Evolutionary conservation across 2,888 invertebrate genomes (phyloP).

Genomic region (Orchesellides sinensis): DNA sequence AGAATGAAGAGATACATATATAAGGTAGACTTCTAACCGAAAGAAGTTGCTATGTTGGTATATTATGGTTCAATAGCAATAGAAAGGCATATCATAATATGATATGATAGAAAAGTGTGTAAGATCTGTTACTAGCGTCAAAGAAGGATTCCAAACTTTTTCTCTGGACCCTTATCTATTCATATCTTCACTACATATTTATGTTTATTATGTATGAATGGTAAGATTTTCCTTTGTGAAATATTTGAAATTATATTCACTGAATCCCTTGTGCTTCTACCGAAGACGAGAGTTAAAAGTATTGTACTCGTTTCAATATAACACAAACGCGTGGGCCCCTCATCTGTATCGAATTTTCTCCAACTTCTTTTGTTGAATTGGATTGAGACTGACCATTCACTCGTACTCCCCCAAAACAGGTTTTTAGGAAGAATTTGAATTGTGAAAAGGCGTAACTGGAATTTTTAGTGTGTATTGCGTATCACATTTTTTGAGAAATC

Average conservation of each 20-base stretch:
- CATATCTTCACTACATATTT: slow-evolving; percentile 34
- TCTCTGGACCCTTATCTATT: background rate
- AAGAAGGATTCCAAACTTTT: slow-evolving; percentile 16
- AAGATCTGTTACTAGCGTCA: background rate
- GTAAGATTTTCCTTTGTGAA: slow-evolving; percentile 23
- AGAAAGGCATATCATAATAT: background rate
- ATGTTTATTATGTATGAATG: slow-evolving; percentile 42
- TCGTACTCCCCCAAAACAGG: background rate
- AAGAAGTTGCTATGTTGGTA: background rate
- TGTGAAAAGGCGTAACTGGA: slow-evolving; percentile 12
- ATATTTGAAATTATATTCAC: slow-evolving; percentile 21
- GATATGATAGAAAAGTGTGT: background rate
- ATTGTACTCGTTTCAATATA: slow-evolving; percentile 2
- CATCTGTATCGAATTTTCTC: background rate
- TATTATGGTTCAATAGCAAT: background rate
- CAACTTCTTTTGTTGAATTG: background rate
- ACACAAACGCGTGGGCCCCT: background rate
- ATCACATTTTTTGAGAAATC: background rate
- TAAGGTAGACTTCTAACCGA: background rate
- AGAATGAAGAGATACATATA: background rate
- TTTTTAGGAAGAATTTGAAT: slow-evolving; percentile 17
- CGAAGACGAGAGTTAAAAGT: background rate
- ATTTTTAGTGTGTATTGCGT: background rate
- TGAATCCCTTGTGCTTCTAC: slow-evolving; percentile 46
- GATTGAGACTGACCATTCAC: slow-evolving; percentile 40